Evolutionary conservation across 2,797 vertebrate species (phyloP).

Genomic region (Petrocephalus sullivani): DNA sequence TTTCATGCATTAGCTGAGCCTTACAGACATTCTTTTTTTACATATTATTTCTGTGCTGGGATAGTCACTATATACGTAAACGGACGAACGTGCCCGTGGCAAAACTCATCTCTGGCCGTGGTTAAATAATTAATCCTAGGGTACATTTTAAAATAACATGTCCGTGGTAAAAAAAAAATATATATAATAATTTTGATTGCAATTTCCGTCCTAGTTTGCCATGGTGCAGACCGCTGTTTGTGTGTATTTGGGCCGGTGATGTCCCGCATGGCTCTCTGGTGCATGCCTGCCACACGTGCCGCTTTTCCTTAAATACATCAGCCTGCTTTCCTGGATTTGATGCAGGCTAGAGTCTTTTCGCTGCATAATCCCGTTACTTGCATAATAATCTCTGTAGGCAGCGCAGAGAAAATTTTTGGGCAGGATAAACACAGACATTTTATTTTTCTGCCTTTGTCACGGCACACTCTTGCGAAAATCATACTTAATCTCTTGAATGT

Average conservation of each 20-base stretch:
- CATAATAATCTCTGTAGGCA: constrained; percentile 22
- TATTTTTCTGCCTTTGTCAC: constrained; percentile 56
- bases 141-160: background rate
- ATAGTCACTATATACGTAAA: background rate
- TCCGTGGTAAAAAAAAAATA: too few relatives aligned
- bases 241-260: background rate
- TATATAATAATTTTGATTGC: background rate
- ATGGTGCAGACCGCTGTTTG: background rate
- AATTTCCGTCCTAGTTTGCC: background rate
- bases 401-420: background rate
- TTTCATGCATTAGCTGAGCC: background rate
- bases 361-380: constrained; percentile 24
- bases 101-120: background rate
- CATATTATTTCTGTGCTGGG: background rate
- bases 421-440: constrained; percentile 31
- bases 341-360: constrained; percentile 21
- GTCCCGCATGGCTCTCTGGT: background rate
- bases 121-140: too few relatives aligned
- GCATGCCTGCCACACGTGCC: constrained; percentile 52
- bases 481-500: background rate
- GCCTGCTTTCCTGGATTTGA: constrained; percentile 48
- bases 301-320: constrained; percentile 59
- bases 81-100: background rate
- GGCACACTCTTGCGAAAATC: background rate
- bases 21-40: constrained; percentile 16